These are phyloP conservation scores for Pao palembangensis DNA, from an alignment of 2,113 vertebrate species.

Conservation along the genomic window DNA sequence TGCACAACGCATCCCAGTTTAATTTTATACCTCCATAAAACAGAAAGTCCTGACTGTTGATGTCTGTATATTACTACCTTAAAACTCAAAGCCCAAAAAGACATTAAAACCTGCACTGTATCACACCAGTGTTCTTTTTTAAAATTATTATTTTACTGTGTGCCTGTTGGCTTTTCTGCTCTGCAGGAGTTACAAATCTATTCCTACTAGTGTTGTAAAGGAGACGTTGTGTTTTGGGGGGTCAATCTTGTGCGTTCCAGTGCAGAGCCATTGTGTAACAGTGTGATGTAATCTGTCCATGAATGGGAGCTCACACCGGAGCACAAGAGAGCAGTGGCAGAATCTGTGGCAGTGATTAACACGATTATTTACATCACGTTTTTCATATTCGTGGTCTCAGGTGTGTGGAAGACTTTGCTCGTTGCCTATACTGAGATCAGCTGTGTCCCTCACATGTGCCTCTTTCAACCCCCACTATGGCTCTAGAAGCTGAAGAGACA, in stretches of 20 bases:
- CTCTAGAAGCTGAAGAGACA: constrained; percentile 7
- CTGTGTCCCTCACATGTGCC: neutral
- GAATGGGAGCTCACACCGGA: constrained; percentile 54
- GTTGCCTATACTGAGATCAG: neutral
- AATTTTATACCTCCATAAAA: constrained; percentile 21
- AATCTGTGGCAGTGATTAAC: constrained; percentile 64
- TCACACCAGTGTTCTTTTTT: neutral
- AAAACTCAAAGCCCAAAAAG: constrained; percentile 11
- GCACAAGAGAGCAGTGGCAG: constrained; percentile 31
- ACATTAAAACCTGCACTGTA: neutral
- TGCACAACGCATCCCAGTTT: constrained; percentile 5
- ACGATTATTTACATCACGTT: constrained; percentile 53
- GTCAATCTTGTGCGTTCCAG: constrained; percentile 44
- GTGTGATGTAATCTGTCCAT: constrained; percentile 65
- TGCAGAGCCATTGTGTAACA: constrained; percentile 66
- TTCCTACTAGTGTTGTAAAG: constrained; percentile 39
- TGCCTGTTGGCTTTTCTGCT: constrained; percentile 12
- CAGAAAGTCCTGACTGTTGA: constrained; percentile 22
- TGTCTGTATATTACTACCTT: constrained; percentile 11
- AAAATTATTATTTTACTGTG: constrained; percentile 1
- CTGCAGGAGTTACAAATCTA: constrained; percentile 14
- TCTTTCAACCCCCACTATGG: constrained; percentile 12
- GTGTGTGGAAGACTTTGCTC: constrained; percentile 32
- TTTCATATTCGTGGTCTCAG: constrained; percentile 36
- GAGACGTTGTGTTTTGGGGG: constrained; percentile 37